Conservation (phyloP, 1,140 invertebrate species). For the Lepidurus apus region DNA sequence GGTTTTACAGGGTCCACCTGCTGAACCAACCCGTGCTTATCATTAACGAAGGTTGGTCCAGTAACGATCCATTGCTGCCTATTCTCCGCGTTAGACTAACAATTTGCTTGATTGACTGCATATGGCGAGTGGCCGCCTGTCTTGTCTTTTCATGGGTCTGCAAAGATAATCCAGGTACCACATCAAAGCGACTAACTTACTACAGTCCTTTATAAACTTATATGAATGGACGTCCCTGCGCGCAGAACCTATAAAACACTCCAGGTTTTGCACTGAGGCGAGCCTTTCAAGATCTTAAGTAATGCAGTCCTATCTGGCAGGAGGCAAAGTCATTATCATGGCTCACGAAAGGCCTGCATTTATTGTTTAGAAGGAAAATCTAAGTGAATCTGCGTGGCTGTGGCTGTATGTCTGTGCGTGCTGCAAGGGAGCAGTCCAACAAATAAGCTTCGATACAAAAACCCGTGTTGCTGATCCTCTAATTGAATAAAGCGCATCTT, state of each 20-base stretch:
- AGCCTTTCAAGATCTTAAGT: not conserved
- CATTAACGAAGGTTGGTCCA: not conserved
- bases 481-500: constrained; percentile 9
- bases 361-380: not conserved
- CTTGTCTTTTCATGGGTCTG: not conserved
- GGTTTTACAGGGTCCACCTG: not conserved
- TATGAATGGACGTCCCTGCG: not conserved
- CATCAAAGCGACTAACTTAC: too few species aligned
- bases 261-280: not conserved
- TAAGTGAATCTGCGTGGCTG: not conserved
- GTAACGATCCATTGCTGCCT: not conserved
- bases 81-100: not conserved
- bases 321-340: not conserved
- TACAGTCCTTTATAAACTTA: too few species aligned
- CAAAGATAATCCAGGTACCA: too few species aligned
- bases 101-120: constrained; percentile 18
- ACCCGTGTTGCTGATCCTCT: not conserved
- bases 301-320: not conserved
- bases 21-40: not conserved
- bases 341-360: not conserved
- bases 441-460: not conserved
- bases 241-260: not conserved
- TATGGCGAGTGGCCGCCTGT: not conserved
- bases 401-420: not conserved
- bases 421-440: not conserved